Evolutionary conservation across 1,140 invertebrate genomes (phyloP).

Genomic region (Orius insidiosus): DNA sequence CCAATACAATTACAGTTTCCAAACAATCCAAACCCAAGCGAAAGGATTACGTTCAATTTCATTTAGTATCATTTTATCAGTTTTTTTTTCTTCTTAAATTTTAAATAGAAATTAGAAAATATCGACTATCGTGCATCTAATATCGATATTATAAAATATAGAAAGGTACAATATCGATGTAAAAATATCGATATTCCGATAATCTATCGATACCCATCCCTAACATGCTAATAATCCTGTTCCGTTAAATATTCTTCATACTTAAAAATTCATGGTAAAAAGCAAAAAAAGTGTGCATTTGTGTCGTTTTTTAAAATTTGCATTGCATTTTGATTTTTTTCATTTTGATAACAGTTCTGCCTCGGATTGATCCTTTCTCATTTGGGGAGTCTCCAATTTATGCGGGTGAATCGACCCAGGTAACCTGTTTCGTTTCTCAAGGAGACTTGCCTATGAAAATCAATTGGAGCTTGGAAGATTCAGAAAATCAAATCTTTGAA

Average conservation of each 20-base stretch:
- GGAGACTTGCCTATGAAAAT: slow-evolving; percentile 25
- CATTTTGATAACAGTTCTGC: slow-evolving; percentile 25
- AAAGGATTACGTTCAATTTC: no score
- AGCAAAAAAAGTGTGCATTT: not conserved
- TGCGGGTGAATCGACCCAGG: slow-evolving; percentile 28
- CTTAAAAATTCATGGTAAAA: slow-evolving; percentile 19
- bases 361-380: slow-evolving; percentile 29
- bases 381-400: slow-evolving; percentile 27
- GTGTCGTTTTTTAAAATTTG: not conserved
- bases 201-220: no score
- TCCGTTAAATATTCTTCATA: slow-evolving; percentile 21
- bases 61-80: no score
- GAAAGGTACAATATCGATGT: no score
- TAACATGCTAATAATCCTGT: slow-evolving; percentile 44
- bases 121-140: no score
- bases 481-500: not conserved
- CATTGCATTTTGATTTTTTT: not conserved
- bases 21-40: no score
- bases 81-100: no score
- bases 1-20: no score
- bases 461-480: slow-evolving; percentile 21
- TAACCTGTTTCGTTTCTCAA: slow-evolving; percentile 21
- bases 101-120: no score
- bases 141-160: no score
- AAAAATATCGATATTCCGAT: no score